Evolutionary conservation across 2,113 vertebrate species (phyloP).

Genomic region (Ramphastos sulfuratus): DNA sequence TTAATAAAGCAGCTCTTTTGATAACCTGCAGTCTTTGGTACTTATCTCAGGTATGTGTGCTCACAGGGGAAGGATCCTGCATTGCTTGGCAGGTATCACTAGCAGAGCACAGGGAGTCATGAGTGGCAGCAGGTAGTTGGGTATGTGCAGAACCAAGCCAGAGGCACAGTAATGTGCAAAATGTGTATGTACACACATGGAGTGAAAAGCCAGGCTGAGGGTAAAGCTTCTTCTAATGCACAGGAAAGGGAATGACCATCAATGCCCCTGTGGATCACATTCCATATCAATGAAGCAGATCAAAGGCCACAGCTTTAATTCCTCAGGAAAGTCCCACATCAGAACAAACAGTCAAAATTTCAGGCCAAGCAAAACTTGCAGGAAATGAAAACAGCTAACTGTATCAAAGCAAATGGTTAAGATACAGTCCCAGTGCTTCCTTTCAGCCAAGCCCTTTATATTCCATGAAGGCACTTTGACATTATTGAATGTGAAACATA

Average conservation of each 20-base stretch:
- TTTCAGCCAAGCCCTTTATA: background rate
- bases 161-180: background rate
- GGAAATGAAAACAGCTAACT: background rate
- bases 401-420: background rate
- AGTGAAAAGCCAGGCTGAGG: background rate
- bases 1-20: background rate
- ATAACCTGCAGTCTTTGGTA: background rate
- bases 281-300: background rate
- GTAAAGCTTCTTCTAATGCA: background rate
- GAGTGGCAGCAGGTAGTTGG: background rate
- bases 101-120: slow-evolving; percentile 25
- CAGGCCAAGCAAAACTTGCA: background rate
- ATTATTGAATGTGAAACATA: background rate
- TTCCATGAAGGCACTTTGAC: background rate
- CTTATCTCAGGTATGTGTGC: background rate
- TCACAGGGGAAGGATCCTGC: slow-evolving; percentile 4
- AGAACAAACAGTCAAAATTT: slow-evolving; percentile 1
- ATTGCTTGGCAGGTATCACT: background rate
- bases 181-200: background rate
- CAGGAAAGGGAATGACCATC: slow-evolving; percentile 3
- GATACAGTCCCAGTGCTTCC: background rate
- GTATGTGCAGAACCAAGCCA: slow-evolving; percentile 1
- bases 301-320: slow-evolving; percentile 21
- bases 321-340: background rate
- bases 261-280: background rate